phyloP scores from a whole-genome alignment of 2,113 vertebrate genomes.

The Saccopteryx bilineata region DNA sequence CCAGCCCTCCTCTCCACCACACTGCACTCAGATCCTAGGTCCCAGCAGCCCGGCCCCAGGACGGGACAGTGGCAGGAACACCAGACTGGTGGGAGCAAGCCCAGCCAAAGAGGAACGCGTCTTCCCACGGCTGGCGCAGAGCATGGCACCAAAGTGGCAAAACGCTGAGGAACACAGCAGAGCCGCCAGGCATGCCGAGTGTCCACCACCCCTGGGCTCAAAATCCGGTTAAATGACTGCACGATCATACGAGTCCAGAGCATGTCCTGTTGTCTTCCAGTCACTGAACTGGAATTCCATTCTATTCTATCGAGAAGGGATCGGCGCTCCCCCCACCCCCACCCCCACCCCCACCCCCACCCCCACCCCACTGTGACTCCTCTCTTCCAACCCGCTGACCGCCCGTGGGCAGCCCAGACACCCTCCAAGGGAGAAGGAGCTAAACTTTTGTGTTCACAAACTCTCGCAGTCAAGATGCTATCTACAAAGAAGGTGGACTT shows the following conservation, averaged over 20 bases:
- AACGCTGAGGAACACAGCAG: constrained; percentile 25
- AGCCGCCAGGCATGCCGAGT: not conserved
- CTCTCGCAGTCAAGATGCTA: not conserved
- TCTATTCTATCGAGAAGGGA: constrained; percentile 45
- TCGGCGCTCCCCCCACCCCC: not conserved
- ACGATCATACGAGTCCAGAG: constrained; percentile 49
- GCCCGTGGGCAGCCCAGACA: constrained; percentile 57
- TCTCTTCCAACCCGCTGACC: constrained; percentile 8
- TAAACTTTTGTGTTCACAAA: constrained; percentile 38
- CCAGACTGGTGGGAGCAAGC: not conserved
- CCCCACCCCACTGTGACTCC: constrained; percentile 49
- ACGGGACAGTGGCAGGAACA: not conserved
- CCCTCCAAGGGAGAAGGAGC: constrained; percentile 22
- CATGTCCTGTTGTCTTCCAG: constrained; percentile 33
- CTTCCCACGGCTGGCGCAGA: not conserved
- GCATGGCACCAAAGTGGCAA: not conserved
- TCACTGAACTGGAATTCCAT: constrained; percentile 43
- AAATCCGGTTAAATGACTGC: constrained; percentile 40
- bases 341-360: not conserved
- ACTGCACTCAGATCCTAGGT: not conserved
- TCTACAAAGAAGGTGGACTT: not conserved
- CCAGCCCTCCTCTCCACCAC: constrained; percentile 27
- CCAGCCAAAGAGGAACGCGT: not conserved
- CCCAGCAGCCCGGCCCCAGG: not conserved
- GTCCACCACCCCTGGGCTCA: constrained; percentile 47